Evolutionary conservation across 92 coral and sea anemone species (phyloP).

Genomic region (Phenganax stokvisi): DNA sequence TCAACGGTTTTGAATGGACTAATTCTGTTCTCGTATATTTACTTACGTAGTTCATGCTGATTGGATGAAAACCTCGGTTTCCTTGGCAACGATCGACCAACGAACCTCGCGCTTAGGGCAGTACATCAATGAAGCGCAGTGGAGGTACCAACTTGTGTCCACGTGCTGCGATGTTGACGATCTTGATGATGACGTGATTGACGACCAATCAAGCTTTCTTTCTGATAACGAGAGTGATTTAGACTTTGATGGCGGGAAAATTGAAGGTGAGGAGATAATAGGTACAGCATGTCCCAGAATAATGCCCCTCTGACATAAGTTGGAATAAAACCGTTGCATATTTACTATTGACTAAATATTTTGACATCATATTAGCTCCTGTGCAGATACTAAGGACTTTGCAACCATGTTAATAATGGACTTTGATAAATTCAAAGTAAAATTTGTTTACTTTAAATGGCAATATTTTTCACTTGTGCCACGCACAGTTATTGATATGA

Average conservation of each 20-base stretch:
- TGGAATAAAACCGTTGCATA: too few species aligned
- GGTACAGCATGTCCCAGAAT: background rate
- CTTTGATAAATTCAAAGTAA: too few species aligned
- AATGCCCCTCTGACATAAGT: too few species aligned
- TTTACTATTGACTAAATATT: too few species aligned
- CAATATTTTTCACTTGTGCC: too few species aligned
- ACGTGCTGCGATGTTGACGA: slow-evolving; percentile 32
- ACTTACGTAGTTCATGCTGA: slow-evolving; percentile 49
- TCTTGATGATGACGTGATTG: slow-evolving; percentile 21
- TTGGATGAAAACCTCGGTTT: slow-evolving; percentile 68
- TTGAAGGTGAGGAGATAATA: slow-evolving; percentile 37
- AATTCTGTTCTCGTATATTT: background rate
- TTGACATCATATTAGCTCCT: too few species aligned
- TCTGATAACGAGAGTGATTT: slow-evolving; percentile 27
- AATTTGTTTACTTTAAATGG: too few species aligned
- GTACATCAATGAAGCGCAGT: slow-evolving; percentile 91
- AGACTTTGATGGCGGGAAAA: slow-evolving; percentile 41
- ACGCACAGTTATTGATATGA: too few species aligned
- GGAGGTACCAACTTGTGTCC: slow-evolving; percentile 92
- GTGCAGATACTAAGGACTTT: too few species aligned
- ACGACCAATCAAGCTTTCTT: background rate
- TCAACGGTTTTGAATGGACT: background rate
- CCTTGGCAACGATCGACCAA: slow-evolving; percentile 64
- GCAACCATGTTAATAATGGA: too few species aligned
- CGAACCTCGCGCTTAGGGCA: slow-evolving; percentile 85